Percentiles rank a stretch among this genome's conserved stretches.
These are phyloP conservation scores for Umimayanthus chanpuru DNA, from an alignment of 92 coral and sea anemone genomes.

Conservation along the genomic window DNA sequence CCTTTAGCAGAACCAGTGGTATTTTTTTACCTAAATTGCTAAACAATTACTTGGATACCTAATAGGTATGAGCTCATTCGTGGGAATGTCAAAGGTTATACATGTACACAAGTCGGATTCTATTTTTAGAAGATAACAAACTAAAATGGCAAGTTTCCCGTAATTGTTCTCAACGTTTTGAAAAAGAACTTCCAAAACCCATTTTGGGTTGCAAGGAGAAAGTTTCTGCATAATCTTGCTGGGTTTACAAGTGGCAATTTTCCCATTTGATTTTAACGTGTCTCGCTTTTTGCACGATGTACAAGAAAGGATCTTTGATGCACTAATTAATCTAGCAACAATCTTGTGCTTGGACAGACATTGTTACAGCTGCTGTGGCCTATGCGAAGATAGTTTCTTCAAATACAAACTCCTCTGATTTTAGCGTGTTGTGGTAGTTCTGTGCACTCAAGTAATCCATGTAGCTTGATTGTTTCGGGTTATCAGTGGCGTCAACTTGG, in stretches of 20 bases:
- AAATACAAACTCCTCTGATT: too few species aligned
- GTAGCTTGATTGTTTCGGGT: too few species aligned
- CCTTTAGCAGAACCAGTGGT: background rate
- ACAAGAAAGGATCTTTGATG: conserved; percentile 61
- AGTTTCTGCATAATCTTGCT: conserved; percentile 65
- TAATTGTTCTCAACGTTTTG: conserved; percentile 4
- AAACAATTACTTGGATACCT: background rate
- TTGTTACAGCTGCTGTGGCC: conserved; percentile 41
- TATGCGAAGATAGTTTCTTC: conserved; percentile 53
- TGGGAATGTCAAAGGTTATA: conserved; percentile 51
- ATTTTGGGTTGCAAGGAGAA: conserved; percentile 54
- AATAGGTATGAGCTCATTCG: conserved; percentile 46
- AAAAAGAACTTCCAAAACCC: conserved; percentile 46
- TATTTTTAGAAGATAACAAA: conserved; percentile 44
- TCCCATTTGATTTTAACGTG: conserved; percentile 21
- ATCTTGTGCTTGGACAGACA: conserved; percentile 54
- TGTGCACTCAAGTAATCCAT: too few species aligned
- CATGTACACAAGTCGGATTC: conserved; percentile 34
- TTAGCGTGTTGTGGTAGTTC: too few species aligned
- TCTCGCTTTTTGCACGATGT: conserved; percentile 51
- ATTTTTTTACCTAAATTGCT: background rate
- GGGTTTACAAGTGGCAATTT: conserved; percentile 50
- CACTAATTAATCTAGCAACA: conserved; percentile 55
- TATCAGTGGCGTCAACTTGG: too few species aligned
- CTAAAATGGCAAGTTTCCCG: conserved; percentile 42